phyloP scores from a whole-genome alignment of 2,113 vertebrate genomes.

The Anolis sagrei region DNA sequence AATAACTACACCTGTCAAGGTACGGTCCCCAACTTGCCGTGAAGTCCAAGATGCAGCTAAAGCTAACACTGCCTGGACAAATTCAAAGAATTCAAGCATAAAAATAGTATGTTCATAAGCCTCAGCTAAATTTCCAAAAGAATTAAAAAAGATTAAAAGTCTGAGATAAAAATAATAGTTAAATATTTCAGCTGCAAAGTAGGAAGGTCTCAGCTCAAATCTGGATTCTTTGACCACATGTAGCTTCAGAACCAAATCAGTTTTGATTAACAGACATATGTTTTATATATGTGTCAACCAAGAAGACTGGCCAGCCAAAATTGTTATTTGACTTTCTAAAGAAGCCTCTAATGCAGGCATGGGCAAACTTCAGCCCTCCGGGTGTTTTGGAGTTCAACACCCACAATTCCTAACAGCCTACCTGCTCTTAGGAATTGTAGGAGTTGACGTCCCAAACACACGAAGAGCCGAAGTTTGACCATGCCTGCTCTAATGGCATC shows the following conservation, averaged over 20 bases:
- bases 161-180: no score
- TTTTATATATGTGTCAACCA: neutral
- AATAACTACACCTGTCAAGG: slow-evolving; percentile 86
- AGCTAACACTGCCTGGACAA: slow-evolving; percentile 83
- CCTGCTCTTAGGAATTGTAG: no score
- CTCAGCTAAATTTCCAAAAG: neutral
- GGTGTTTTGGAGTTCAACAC: no score
- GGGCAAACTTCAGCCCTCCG: no score
- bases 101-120: neutral
- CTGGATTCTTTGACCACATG: no score
- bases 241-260: neutral
- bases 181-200: neutral
- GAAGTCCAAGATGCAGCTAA: slow-evolving; percentile 90
- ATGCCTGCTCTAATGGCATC: no score
- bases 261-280: neutral
- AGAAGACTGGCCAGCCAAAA: neutral
- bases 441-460: no score
- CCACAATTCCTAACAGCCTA: no score
- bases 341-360: neutral
- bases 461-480: no score
- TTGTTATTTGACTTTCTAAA: neutral
- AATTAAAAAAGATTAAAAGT: neutral
- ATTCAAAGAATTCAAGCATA: neutral
- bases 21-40: slow-evolving; percentile 85
- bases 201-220: neutral